phyloP scores from a whole-genome alignment of 2,888 invertebrate species.

The Cataglyphis livida region DNA sequence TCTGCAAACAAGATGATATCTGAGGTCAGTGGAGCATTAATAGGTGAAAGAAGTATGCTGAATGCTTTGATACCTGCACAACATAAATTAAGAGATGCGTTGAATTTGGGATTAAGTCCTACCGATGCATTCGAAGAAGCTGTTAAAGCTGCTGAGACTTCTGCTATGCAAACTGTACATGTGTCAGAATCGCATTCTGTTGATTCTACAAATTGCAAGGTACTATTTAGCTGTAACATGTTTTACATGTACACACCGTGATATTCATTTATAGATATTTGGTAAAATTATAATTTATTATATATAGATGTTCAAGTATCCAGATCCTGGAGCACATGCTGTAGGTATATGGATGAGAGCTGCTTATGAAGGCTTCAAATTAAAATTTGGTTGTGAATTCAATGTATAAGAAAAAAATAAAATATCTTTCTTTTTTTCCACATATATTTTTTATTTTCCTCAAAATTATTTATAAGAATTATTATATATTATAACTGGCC shows the following conservation, averaged over 20 bases:
- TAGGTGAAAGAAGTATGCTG: slow-evolving; percentile 91
- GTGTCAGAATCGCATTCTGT: not conserved
- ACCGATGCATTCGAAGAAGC: slow-evolving; percentile 83
- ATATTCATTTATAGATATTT: slow-evolving; percentile 6
- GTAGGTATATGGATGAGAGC: slow-evolving; percentile 88
- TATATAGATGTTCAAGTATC: slow-evolving; percentile 79
- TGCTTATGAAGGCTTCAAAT: slow-evolving; percentile 85
- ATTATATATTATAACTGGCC: not conserved
- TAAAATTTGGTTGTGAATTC: slow-evolving; percentile 66
- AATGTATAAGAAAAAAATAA: not conserved
- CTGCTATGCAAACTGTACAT: slow-evolving; percentile 73
- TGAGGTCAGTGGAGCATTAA: slow-evolving; percentile 89
- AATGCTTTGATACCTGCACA: slow-evolving; percentile 82
- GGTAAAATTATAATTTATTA: not conserved
- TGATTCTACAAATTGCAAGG: slow-evolving; percentile 11
- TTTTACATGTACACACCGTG: not conserved
- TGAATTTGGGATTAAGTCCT: slow-evolving; percentile 66
- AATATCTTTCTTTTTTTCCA: not conserved
- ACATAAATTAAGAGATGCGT: slow-evolving; percentile 72
- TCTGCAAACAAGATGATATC: slow-evolving; percentile 87
- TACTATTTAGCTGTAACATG: slow-evolving; percentile 1
- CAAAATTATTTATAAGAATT: not conserved
- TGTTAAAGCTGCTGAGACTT: slow-evolving; percentile 84
- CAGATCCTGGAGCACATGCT: slow-evolving; percentile 88
- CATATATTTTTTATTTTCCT: not conserved